These are phyloP conservation scores for Crypturellus tataupa DNA, from an alignment of 2,797 vertebrate species.

Conservation along the genomic window DNA sequence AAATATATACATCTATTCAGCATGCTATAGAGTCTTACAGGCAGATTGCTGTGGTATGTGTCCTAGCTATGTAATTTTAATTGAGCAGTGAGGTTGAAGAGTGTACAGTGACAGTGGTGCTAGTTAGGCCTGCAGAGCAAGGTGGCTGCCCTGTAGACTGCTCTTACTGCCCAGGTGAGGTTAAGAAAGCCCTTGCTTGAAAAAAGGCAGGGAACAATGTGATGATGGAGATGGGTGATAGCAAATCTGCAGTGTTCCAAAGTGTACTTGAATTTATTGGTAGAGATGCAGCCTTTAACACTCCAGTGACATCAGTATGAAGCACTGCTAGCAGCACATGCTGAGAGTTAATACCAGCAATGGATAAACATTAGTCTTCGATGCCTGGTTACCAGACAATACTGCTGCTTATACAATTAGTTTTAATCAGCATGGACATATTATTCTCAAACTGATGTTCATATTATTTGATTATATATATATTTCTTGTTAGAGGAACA, in stretches of 20 bases:
- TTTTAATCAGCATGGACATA: neutral
- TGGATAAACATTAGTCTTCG: neutral
- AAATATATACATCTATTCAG: too few species aligned
- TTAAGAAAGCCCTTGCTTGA: neutral
- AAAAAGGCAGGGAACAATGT: neutral
- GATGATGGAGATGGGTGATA: neutral
- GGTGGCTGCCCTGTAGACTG: neutral
- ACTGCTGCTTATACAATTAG: neutral
- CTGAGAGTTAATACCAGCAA: neutral
- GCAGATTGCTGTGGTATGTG: neutral
- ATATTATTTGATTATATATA: neutral
- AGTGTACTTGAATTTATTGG: neutral
- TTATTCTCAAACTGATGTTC: neutral
- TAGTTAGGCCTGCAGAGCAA: neutral
- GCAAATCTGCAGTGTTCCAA: neutral
- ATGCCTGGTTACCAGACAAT: neutral
- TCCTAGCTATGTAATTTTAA: neutral
- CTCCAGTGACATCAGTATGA: neutral
- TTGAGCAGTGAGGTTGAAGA: neutral
- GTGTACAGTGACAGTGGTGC: neutral
- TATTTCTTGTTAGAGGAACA: constrained; percentile 39
- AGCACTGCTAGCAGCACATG: neutral
- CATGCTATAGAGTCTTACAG: neutral
- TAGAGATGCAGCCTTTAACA: neutral
- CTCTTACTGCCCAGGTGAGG: neutral